Evolutionary conservation across 1,140 invertebrate species (phyloP).

Genomic region (Anastrepha ludens): DNA sequence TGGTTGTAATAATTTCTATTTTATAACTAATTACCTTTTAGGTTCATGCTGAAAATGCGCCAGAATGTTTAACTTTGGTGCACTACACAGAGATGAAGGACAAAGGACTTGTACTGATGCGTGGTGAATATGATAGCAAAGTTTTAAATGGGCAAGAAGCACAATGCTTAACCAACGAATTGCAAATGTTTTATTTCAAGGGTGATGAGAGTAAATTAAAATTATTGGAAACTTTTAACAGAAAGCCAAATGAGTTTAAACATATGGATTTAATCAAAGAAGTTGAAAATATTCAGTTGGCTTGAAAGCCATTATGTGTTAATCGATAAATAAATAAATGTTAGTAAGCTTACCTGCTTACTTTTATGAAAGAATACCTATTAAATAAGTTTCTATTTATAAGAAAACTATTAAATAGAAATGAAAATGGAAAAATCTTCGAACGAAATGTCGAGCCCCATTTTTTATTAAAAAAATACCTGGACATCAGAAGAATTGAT

Average conservation of each 20-base stretch:
- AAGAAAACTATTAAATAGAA: no score
- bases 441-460: no score
- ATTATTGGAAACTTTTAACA: conserved; percentile 83
- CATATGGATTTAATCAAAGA: conserved; percentile 89
- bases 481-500: no score
- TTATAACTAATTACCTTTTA: conserved; percentile 69
- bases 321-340: no score
- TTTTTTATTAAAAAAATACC: no score
- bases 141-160: conserved; percentile 85
- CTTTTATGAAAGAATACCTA: no score
- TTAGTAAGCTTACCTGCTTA: no score
- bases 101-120: conserved; percentile 90
- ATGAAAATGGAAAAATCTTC: no score
- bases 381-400: no score
- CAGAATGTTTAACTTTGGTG: conserved; percentile 88
- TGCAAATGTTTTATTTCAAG: conserved; percentile 89
- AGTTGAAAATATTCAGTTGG: conserved; percentile 83
- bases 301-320: conserved; percentile 58
- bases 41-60: conserved; percentile 92
- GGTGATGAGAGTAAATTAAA: conserved; percentile 79
- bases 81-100: conserved; percentile 88
- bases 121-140: conserved; percentile 91
- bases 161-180: conserved; percentile 88
- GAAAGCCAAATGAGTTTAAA: conserved; percentile 84
- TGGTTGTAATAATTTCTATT: not conserved